Base-by-base conservation (phyloP, 2,888 invertebrate genomes). In the Myopa testacea region DNA sequence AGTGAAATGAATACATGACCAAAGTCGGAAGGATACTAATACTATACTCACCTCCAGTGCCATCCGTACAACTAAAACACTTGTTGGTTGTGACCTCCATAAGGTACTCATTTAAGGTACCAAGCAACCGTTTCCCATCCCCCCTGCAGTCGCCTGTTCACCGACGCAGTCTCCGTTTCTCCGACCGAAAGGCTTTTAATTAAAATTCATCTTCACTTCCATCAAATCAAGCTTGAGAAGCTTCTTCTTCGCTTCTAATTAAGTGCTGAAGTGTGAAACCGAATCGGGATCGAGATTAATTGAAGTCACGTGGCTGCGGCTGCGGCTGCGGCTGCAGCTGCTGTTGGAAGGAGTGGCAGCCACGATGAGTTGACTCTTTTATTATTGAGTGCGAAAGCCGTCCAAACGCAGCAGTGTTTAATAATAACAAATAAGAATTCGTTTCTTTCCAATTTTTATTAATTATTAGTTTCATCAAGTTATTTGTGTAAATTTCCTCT, bases 131-230 rank as follows among this genome's bases (percentile, higher is more conserved):
- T 34, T n/a, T 19, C n/a, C n/a, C 37, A 34, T 38, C 16, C 58
- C 37, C 8, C 8, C 8, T 4, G 37, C 45, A 3, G 10, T 14
- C 14, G 26, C 45, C 26, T n/a, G n/a, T 12, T 60, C 16, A 40
- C 60, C 10, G n/a, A 10, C 37, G 45, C 10, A 50, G 14, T 26
- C 45, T 12, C 34, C 63, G 40, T 26, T 50, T 52, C n/a, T 65
- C 37, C 65, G 16, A 52, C 34, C 81, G 80, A 82, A 84, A 84
- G 84, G 86, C 85, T 88, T 88, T 88, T 88, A 88, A 88, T 88
- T 88, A 88, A 88, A 88, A 88, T 88, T 88, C 88, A 88, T 88
- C 87, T 88, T 86, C 87, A 86, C 86, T 85, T 87, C 88, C 88
- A 88, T 88, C 88, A 88, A 88, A 88, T 88, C 86, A 88, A 86